phyloP scores from a whole-genome alignment of 2,888 invertebrate species.

The Syrphus vitripennis region DNA sequence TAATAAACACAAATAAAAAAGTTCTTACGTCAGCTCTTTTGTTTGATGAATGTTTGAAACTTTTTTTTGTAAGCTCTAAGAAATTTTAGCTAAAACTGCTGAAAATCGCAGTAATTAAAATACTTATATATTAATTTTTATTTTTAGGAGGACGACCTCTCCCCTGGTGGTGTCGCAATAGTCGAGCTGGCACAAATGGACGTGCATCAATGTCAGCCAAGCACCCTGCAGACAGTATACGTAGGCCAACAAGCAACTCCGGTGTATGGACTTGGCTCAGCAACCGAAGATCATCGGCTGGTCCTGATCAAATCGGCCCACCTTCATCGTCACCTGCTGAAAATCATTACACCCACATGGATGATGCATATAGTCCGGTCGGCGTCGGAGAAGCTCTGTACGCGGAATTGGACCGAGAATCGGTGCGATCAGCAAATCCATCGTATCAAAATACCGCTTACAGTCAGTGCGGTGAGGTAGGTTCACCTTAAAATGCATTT shows the following conservation, averaged over 20 bases:
- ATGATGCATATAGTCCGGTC: conserved; percentile 84
- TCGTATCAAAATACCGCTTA: conserved; percentile 89
- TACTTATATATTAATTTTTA: conserved; percentile 1
- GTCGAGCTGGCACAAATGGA: conserved; percentile 78
- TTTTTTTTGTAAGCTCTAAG: not conserved
- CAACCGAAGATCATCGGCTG: conserved; percentile 79
- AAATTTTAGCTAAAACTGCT: not conserved
- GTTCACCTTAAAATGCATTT: conserved; percentile 36
- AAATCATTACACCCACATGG: conserved; percentile 89
- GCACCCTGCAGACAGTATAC: conserved; percentile 81
- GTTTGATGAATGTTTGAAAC: not conserved
- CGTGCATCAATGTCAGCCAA: conserved; percentile 80
- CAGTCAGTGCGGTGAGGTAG: conserved; percentile 82
- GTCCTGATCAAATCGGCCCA: conserved; percentile 82
- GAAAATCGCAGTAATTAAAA: not conserved
- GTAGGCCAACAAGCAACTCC: conserved; percentile 80
- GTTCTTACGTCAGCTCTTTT: conserved; percentile 1
- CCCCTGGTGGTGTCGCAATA: conserved; percentile 81
- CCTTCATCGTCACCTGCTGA: conserved; percentile 83
- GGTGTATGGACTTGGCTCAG: conserved; percentile 81
- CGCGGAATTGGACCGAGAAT: conserved; percentile 86
- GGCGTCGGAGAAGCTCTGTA: conserved; percentile 86
- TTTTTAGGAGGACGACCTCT: conserved; percentile 78
- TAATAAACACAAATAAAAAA: no score
- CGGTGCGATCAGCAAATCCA: conserved; percentile 82